Evolutionary conservation across 2,113 vertebrate genomes (phyloP).

Genomic region (Salvator merianae): DNA sequence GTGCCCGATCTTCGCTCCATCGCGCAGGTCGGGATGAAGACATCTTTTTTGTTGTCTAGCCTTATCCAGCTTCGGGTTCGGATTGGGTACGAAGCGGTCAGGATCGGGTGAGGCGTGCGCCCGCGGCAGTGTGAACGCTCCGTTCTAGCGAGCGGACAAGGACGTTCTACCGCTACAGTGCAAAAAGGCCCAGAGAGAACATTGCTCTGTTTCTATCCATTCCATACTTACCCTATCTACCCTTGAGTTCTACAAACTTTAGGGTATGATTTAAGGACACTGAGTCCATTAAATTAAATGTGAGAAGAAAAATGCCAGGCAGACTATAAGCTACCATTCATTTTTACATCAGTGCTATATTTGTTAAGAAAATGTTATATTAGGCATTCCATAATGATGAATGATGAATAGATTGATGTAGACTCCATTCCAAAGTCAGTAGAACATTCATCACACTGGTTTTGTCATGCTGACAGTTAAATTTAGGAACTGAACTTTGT

Average conservation of each 20-base stretch:
- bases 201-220: neutral
- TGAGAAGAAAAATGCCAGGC: neutral
- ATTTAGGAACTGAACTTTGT: neutral
- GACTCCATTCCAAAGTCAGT: neutral
- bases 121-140: no score
- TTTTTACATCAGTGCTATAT: neutral
- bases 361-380: neutral
- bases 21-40: no score
- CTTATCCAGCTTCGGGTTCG: no score
- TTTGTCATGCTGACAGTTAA: neutral
- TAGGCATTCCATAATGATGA: neutral
- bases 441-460: neutral
- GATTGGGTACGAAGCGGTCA: no score
- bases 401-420: conserved; percentile 4
- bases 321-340: neutral
- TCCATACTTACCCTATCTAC: neutral
- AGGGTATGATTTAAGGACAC: neutral
- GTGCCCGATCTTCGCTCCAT: no score
- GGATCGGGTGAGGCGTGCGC: no score
- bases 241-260: neutral
- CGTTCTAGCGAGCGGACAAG: no score
- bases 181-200: no score
- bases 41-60: no score
- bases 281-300: neutral
- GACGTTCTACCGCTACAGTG: no score